Percentiles rank a stretch among this genome's conserved stretches.
Evolutionary conservation across 2,113 vertebrate genomes (phyloP).

Genomic region (Eleginops maclovinus): DNA sequence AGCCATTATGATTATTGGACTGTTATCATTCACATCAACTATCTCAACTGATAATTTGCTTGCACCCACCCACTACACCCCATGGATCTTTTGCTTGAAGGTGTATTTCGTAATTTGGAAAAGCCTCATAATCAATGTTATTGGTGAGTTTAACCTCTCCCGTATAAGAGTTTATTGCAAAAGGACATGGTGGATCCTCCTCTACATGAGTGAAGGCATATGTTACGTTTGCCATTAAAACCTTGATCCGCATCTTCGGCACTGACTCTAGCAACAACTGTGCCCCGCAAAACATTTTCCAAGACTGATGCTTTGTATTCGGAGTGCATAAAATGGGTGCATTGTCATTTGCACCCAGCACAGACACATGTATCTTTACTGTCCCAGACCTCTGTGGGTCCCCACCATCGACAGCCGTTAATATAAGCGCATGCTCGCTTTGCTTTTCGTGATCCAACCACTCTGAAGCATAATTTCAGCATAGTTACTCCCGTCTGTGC

Average conservation of each 20-base stretch:
- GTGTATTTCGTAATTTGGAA: conserved; percentile 76
- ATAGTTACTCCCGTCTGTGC: conserved; percentile 39
- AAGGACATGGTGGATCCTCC: conserved; percentile 58
- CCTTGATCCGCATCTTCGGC: no score
- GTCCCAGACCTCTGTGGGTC: conserved; percentile 68
- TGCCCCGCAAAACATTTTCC: conserved; percentile 29
- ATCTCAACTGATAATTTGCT: conserved; percentile 74
- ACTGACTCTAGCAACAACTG: conserved; percentile 53
- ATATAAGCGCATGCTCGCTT: conserved; percentile 73
- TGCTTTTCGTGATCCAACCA: conserved; percentile 68
- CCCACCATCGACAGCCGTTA: conserved; percentile 34
- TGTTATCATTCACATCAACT: conserved; percentile 75
- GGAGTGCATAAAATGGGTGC: conserved; percentile 53
- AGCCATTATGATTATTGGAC: no score
- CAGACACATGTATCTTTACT: conserved; percentile 64
- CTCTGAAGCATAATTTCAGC: conserved; percentile 72
- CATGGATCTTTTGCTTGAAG: conserved; percentile 69
- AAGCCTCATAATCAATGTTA: no score
- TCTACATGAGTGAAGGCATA: no score
- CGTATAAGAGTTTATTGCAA: no score
- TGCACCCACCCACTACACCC: conserved; percentile 10
- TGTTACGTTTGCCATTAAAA: no score
- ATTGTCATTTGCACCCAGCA: conserved; percentile 67
- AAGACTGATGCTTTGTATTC: conserved; percentile 37
- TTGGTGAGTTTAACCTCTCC: no score